A percentile compares a stretch with the other conserved stretches of the same genome.
phyloP scores from a whole-genome alignment of 1,140 invertebrate genomes.

The Papilio dardanus region DNA sequence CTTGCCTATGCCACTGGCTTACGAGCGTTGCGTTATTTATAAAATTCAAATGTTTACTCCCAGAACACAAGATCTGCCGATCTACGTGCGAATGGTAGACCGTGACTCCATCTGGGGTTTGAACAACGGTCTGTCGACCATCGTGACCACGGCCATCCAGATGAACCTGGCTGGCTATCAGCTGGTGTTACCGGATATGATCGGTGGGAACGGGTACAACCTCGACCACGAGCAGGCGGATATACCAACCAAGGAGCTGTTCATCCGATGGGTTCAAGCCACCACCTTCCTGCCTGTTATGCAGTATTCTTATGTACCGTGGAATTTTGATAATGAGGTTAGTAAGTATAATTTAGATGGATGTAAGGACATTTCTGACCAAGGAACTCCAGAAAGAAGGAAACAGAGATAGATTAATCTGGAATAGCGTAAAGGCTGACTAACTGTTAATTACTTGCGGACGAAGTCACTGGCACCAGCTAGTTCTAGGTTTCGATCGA shows the following conservation, averaged over 20 bases:
- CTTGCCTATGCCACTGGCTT: too few relatives aligned
- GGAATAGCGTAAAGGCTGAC: too few relatives aligned
- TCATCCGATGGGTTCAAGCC: conserved; percentile 94
- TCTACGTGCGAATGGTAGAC: conserved; percentile 95
- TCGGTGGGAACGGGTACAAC: conserved; percentile 93
- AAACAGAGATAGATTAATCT: too few relatives aligned
- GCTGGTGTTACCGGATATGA: conserved; percentile 95
- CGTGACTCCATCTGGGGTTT: conserved; percentile 91
- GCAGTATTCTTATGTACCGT: conserved; percentile 94
- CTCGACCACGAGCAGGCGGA: conserved; percentile 73
- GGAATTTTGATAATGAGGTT: conserved; percentile 91
- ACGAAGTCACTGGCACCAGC: too few relatives aligned
- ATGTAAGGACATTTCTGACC: background rate
- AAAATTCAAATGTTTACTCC: conserved; percentile 46
- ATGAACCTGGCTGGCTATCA: conserved; percentile 94
- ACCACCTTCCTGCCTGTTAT: conserved; percentile 93
- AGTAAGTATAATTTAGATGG: conserved; percentile 7
- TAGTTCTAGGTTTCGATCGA: too few relatives aligned
- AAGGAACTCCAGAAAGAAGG: too few relatives aligned
- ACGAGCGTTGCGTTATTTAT: too few relatives aligned
- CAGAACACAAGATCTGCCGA: conserved; percentile 89
- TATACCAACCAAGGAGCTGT: conserved; percentile 90
- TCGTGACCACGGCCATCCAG: conserved; percentile 91
- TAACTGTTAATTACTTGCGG: too few relatives aligned
- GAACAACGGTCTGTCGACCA: conserved; percentile 89